Percentiles rank a stretch among this genome's conserved stretches.
Evolutionary conservation across 2,888 invertebrate genomes (phyloP).

Genomic region (Adelphocoris suturalis): DNA sequence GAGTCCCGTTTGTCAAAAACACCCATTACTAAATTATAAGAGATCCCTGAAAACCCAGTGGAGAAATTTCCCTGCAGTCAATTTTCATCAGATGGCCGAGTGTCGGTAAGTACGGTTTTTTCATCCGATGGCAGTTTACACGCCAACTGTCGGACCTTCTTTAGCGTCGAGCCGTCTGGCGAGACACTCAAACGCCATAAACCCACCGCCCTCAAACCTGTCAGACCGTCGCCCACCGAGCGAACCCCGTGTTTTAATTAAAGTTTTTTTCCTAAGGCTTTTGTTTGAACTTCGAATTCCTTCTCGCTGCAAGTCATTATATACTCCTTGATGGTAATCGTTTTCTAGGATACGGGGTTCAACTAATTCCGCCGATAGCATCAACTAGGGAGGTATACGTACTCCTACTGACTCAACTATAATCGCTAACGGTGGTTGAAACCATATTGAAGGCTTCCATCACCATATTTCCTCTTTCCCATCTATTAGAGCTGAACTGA

Average conservation of each 20-base stretch:
- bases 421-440: conserved; percentile 6
- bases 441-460: conserved; percentile 15
- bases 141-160: background rate
- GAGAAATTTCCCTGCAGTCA: no score
- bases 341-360: background rate
- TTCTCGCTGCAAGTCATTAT: conserved; percentile 16
- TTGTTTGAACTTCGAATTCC: conserved; percentile 29
- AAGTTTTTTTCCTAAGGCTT: background rate
- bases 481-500: no score
- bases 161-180: background rate
- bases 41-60: no score
- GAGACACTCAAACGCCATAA: background rate
- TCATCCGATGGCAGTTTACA: no score
- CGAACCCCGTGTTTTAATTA: background rate
- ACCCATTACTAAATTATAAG: no score
- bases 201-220: conserved; percentile 29
- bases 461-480: background rate
- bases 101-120: no score
- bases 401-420: background rate
- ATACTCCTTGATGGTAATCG: conserved; percentile 11
- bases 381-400: background rate
- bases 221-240: conserved; percentile 11
- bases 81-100: no score
- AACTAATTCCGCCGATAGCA: conserved; percentile 20
- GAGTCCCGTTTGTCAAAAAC: no score